Evolutionary conservation across 2,113 vertebrate species (phyloP).

Genomic region (Xiphophorus hellerii): DNA sequence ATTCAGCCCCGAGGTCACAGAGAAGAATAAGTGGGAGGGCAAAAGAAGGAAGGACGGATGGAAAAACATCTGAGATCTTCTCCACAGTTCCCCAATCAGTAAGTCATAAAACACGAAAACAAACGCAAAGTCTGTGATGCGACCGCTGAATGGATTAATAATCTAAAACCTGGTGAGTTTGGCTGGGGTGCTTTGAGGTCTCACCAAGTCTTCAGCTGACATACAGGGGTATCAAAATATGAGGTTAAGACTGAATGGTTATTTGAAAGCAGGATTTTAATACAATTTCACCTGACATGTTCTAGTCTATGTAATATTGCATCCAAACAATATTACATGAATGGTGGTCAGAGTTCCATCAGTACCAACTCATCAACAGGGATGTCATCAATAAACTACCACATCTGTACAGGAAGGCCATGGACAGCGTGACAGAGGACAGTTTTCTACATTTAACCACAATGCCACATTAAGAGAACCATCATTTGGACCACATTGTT

Average conservation of each 20-base stretch:
- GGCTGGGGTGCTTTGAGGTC: slow-evolving; percentile 45
- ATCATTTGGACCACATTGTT: slow-evolving; percentile 76
- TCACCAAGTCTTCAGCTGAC: slow-evolving; percentile 46
- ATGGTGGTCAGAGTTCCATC: slow-evolving; percentile 55
- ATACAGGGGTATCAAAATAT: slow-evolving; percentile 43
- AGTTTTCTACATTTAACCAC: slow-evolving; percentile 59
- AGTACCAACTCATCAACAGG: slow-evolving; percentile 48
- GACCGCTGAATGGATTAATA: slow-evolving; percentile 63
- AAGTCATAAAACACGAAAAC: slow-evolving; percentile 61
- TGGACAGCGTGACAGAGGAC: slow-evolving; percentile 41
- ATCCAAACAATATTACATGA: too few species aligned
- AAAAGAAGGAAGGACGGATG: slow-evolving; percentile 29
- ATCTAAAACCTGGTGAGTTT: slow-evolving; percentile 62
- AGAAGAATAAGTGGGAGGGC: slow-evolving; percentile 33
- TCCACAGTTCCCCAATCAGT: slow-evolving; percentile 50
- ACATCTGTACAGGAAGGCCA: slow-evolving; percentile 66
- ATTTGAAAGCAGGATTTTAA: too few species aligned
- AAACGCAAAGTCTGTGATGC: slow-evolving; percentile 45
- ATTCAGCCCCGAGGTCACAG: slow-evolving; percentile 58
- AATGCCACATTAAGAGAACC: slow-evolving; percentile 57
- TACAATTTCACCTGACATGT: background rate
- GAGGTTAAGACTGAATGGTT: slow-evolving; percentile 33
- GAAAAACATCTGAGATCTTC: slow-evolving; percentile 33
- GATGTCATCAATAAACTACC: slow-evolving; percentile 59
- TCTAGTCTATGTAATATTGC: background rate